phyloP scores from a whole-genome alignment of 1,140 invertebrate genomes.

The Leptinotarsa undecemlineata region DNA sequence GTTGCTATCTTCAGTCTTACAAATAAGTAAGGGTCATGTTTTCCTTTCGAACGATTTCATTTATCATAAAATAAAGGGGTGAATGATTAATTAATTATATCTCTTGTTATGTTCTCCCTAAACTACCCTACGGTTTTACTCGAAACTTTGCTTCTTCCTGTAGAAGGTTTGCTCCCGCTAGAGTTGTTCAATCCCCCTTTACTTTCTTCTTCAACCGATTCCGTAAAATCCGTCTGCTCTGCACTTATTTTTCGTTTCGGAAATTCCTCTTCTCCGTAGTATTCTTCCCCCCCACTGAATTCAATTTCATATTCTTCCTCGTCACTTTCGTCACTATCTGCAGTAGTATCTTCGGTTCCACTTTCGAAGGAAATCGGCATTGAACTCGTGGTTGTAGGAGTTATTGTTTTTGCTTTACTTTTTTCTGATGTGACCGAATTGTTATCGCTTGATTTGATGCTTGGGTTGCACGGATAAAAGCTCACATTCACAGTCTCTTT shows the following conservation, averaged over 20 bases:
- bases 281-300: slow-evolving; percentile 15
- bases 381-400: slow-evolving; percentile 14
- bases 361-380: slow-evolving; percentile 29
- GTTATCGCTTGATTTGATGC: slow-evolving; percentile 19
- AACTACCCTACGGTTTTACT: neutral
- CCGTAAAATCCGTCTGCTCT: neutral
- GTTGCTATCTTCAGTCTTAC: too few species aligned
- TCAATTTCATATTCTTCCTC: slow-evolving; percentile 14
- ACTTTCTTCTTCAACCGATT: neutral
- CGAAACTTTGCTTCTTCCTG: neutral
- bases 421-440: slow-evolving; percentile 19
- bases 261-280: neutral
- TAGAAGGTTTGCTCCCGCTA: neutral
- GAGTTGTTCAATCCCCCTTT: neutral
- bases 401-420: slow-evolving; percentile 12
- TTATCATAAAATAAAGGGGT: too few species aligned
- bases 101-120: neutral
- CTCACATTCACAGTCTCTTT: slow-evolving; percentile 35
- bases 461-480: slow-evolving; percentile 31
- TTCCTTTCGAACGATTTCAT: too few species aligned
- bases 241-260: neutral
- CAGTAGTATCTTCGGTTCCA: slow-evolving; percentile 14
- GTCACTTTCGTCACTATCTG: slow-evolving; percentile 18
- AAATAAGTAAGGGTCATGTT: too few species aligned
- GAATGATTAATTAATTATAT: neutral